Evolutionary conservation across 2,888 invertebrate species (phyloP), one percentile per base, ranked within the genome.

Genomic region (Aquatica leii): DNA sequence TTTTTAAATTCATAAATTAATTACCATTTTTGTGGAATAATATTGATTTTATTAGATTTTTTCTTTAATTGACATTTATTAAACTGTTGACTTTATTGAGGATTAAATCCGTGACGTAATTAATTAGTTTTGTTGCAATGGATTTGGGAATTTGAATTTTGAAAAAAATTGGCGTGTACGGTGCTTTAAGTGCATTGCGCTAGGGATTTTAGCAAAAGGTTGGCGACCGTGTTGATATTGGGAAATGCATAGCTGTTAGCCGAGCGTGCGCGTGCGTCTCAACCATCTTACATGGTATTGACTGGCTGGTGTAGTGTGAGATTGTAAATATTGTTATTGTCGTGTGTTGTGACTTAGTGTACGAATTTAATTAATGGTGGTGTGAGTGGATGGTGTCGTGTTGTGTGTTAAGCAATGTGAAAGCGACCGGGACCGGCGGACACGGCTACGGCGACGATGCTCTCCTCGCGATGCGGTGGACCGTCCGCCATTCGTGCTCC

Each of bases 281-380:
- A 86, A 87, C 87, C 87, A 87, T 87, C 86, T 87, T 87, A 87
- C 87, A 86, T 86, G 86, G 87, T 88, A 87, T 88, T 86, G 87
- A 87, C 87, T 87, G 85, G 85, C 83, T 85, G 24, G 85, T 83
- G 84, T 84, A 83, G 84, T 84, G 84, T 85, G 84, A 86, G 85
- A 85, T 85, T 85, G 86, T 86, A 86, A 86, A 84, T 84, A 86
- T 86, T 85, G 85, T 86, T 86, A 85, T 81, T 82, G 80, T 85
- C 83, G 83, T 82, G 82, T 80, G 78, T 83, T 82, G 76, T 82
- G 82, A 83, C 82, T 82, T 79, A 78, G 83, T 82, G 76, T 82
- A 81, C 81, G 82, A 82, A 78, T 81, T 83, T 82, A 81, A 80
- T 84, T 84, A 82, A 84, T 83, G 83, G 80, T 75, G 65, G 77